Base-by-base conservation (phyloP, 2,888 invertebrate species). In the Hirudinaria manillensis region DNA sequence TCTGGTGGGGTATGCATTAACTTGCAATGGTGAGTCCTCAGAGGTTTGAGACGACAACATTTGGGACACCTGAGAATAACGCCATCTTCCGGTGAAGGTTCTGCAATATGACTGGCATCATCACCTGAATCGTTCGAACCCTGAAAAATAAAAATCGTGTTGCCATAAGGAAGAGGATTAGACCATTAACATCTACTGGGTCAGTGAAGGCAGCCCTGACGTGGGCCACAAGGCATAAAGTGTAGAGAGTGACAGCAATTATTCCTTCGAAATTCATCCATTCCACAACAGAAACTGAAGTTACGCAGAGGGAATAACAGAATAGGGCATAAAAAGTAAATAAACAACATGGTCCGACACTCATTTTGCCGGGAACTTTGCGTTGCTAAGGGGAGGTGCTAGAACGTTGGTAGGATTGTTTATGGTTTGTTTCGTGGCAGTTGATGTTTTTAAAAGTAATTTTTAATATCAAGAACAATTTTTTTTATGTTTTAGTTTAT, bases 11-110 rank as follows among this genome's bases (percentile, higher is more conserved):
- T 61, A 19, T 61, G 24, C 24, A 45, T n/a, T 24, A 32, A 65
- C 73, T 36, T 73, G 73, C 73, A 73, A 38, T 73, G 73, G 65
- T 73, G 73, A 32, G 73, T 56, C 38, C 73, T 29, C 34, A 65
- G 45, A 2, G 73, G 65, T 56, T 73, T 73, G 65, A 73, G 34
- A 34, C 73, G 24, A n/a, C 32, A 21, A 36, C 73, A 73, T 19
- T 34, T 56, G 34, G 38, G 55, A 27, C 73, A 73, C 36, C 38
- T 61, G 72, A 72, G 32, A n/a, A 72, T 61, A 27, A 29, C n/a
- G 45, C 13, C 45, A 7, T 45, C 45, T 45, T 7, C 16, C 16
- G 10, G 45, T 45, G 45, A 45, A 45, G 45, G 45, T 45, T 45
- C 45, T 16, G 13, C 13, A 1, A 1, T 45, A 19, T 61, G 7